phyloP scores from a whole-genome alignment of 2,888 invertebrate genomes.

The Erebia epiphron region DNA sequence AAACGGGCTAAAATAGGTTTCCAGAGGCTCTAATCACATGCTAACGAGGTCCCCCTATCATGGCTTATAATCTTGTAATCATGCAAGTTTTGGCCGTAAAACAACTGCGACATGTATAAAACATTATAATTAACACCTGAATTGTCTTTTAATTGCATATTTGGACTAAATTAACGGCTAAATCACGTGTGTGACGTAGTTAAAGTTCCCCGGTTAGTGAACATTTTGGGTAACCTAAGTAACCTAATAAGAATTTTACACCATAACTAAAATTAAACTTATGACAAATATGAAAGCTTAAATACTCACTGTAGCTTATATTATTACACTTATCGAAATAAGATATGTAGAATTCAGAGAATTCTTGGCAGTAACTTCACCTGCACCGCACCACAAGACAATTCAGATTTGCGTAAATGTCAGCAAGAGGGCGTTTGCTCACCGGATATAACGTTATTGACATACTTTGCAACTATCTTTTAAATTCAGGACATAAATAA shows the following conservation, averaged over 20 bases:
- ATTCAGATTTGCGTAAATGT: slow-evolving; percentile 47
- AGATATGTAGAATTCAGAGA: slow-evolving; percentile 56
- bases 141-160: slow-evolving; percentile 7
- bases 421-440: slow-evolving; percentile 63
- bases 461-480: slow-evolving; percentile 38
- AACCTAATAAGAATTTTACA: slow-evolving; percentile 31
- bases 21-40: slow-evolving; percentile 63
- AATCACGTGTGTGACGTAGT: slow-evolving; percentile 63
- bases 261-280: neutral
- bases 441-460: slow-evolving; percentile 68
- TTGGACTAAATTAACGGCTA: slow-evolving; percentile 46
- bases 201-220: slow-evolving; percentile 61
- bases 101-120: neutral
- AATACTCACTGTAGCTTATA: slow-evolving; percentile 65
- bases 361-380: slow-evolving; percentile 63
- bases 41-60: slow-evolving; percentile 38
- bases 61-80: slow-evolving; percentile 15
- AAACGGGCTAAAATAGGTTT: slow-evolving; percentile 53
- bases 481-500: slow-evolving; percentile 2
- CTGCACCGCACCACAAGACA: slow-evolving; percentile 74
- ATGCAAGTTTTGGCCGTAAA: neutral
- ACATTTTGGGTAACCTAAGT: slow-evolving; percentile 38
- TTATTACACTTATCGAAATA: slow-evolving; percentile 63
- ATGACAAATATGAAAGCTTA: slow-evolving; percentile 50
- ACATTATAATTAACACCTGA: neutral